These are phyloP conservation scores for Oncorhynchus keta DNA, from an alignment of 2,113 vertebrate species.

Conservation along the genomic window DNA sequence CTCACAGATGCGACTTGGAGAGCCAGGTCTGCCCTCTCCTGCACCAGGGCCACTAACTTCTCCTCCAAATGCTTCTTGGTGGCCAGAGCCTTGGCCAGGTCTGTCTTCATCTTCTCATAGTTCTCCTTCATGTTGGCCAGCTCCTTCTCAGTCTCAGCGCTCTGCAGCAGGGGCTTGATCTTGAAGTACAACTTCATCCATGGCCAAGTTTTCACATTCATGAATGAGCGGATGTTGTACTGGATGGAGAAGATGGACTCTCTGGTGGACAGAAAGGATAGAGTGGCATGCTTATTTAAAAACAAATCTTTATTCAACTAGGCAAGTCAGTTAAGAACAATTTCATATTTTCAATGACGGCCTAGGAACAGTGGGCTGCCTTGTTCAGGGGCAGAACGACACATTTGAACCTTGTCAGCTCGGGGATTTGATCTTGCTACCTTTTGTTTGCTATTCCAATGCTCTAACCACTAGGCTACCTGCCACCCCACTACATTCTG, in stretches of 20 bases:
- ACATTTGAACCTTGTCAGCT: no score
- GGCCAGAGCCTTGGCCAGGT: background rate
- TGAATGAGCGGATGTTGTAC: constrained; percentile 11
- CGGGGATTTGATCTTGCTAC: fast-evolving
- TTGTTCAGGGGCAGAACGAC: no score
- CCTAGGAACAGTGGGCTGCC: no score
- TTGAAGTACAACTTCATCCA: constrained; percentile 82
- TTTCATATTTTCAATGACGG: no score
- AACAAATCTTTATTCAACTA: no score
- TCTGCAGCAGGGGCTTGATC: constrained; percentile 78
- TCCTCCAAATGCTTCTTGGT: background rate
- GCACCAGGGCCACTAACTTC: background rate
- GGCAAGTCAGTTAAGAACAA: no score
- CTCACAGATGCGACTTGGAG: background rate
- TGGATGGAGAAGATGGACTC: constrained; percentile 3
- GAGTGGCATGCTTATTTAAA: no score
- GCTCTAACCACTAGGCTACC: no score
- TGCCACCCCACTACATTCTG: no score
- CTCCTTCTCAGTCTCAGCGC: constrained; percentile 76
- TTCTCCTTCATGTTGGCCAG: constrained; percentile 11
- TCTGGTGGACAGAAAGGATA: background rate
- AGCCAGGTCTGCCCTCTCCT: background rate
- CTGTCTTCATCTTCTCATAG: constrained; percentile 1
- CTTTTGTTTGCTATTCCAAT: no score
- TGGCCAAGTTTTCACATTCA: constrained; percentile 73